Base-by-base conservation (phyloP, 2,888 invertebrate species). In the Chalcis sispes region DNA sequence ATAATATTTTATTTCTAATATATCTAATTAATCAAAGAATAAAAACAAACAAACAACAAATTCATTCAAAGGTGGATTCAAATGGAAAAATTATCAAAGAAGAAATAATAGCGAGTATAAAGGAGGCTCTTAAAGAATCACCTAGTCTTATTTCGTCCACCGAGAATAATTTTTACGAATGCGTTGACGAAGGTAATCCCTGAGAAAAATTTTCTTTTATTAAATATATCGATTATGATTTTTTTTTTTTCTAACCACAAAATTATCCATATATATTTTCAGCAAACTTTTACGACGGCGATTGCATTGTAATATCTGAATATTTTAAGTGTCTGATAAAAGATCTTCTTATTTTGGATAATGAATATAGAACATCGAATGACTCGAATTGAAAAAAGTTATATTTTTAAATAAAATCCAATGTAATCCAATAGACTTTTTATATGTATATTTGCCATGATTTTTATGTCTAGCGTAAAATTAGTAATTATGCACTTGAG, bases 401-500 rank as follows among this genome's bases (percentile, higher is more conserved):
- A 8, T 5, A 29, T 23, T 42, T 1, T 23, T 42, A 40, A 61
- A 23, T 25, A 61, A 27, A 42, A 56, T 5, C 4, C 56, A 56
- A 56, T 29, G 15, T n/a, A 10, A 29, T 29, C 23, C 8, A n/a
- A 7, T 15, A 56, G 5, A 56, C 4, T n/a, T 29, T 29, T 10
- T 2, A 7, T 15, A 13, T 40, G 20, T 25, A 58, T n/a, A 65
- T 59, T 56, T 61, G 42, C n/a, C 46, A 25, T 59, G 54, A 66
- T 71, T 54, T 72, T 61, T 56, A 54, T 18, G 70, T 29, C 54
- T 52, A 62, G 25, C 77, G 66, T 66, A 40, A 74, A 77, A 77
- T 74, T 71, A 56, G 61, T 71, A 66, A 71, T 74, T 74, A 71
- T 71, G 65, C 77, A 77, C 70, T 66, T 10, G 48, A 62, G 74